Conservation (phyloP, 2,888 invertebrate species). For the Meteorus cinctellus region DNA sequence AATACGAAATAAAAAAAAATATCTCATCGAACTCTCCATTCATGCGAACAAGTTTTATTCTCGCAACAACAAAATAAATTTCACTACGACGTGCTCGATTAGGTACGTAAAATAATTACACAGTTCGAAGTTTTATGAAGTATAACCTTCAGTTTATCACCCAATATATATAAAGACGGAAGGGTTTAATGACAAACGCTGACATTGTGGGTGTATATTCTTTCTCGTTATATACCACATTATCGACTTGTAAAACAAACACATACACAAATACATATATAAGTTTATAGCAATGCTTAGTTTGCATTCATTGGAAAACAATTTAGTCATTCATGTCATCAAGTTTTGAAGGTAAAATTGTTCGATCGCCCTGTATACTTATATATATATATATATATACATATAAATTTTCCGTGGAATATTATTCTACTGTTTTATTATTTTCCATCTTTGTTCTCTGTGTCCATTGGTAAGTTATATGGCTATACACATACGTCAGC, state of each 20-base stretch:
- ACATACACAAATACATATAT: background rate
- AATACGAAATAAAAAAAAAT: too few relatives aligned
- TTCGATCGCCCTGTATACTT: conserved; percentile 18
- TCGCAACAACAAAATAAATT: too few relatives aligned
- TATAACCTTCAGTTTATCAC: too few relatives aligned
- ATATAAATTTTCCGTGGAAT: conserved; percentile 4
- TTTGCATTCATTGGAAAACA: background rate
- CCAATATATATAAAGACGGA: too few relatives aligned
- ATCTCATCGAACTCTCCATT: too few relatives aligned
- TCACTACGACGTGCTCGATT: too few relatives aligned
- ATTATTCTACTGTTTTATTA: conserved; percentile 19
- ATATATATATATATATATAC: background rate
- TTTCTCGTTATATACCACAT: background rate
- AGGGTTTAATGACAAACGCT: too few relatives aligned
- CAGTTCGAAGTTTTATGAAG: too few relatives aligned
- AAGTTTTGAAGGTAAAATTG: conserved; percentile 19
- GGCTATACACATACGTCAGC: conserved; percentile 29
- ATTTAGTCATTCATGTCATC: conserved; percentile 7
- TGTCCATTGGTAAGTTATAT: conserved; percentile 15
- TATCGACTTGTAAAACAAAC: conserved; percentile 3
- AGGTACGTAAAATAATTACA: too few relatives aligned
- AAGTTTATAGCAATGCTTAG: too few relatives aligned
- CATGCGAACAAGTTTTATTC: too few relatives aligned
- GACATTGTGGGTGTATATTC: background rate
- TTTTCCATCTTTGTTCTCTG: conserved; percentile 30